Percentiles rank a stretch among this genome's conserved stretches.
Evolutionary conservation across 1,140 invertebrate species (phyloP).

Genomic region (Pseudomyrmex dendroicus): DNA sequence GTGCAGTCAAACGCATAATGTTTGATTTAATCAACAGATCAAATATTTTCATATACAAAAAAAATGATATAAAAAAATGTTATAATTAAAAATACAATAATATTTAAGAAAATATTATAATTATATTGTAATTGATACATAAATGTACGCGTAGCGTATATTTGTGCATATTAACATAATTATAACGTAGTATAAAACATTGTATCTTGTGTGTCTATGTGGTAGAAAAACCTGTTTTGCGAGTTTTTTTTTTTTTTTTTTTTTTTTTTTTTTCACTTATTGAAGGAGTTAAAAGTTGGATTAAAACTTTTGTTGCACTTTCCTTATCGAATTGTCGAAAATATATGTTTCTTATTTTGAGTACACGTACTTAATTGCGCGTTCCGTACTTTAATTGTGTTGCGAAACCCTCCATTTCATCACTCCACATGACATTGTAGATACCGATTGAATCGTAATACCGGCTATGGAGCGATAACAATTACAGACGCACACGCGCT

Average conservation of each 20-base stretch:
- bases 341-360: constrained; percentile 8
- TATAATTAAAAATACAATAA: no score
- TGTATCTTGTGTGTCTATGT: no score
- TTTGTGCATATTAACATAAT: no score
- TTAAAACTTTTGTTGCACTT: not conserved
- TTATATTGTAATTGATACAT: no score
- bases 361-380: not conserved
- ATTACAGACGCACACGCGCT: constrained; percentile 8
- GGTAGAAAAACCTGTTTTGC: no score
- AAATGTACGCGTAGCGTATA: no score
- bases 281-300: not conserved
- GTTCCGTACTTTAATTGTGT: constrained; percentile 12
- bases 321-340: no score
- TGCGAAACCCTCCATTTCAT: constrained; percentile 7
- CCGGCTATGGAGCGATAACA: constrained; percentile 12
- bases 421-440: not conserved
- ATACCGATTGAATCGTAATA: not conserved
- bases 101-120: no score
- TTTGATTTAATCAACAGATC: not conserved
- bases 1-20: not conserved
- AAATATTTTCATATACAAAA: no score
- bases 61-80: no score
- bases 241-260: no score
- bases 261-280: not conserved
- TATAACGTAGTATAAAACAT: no score